Base-by-base conservation (phyloP, 2,113 vertebrate species). In the Willisornis vidua region DNA sequence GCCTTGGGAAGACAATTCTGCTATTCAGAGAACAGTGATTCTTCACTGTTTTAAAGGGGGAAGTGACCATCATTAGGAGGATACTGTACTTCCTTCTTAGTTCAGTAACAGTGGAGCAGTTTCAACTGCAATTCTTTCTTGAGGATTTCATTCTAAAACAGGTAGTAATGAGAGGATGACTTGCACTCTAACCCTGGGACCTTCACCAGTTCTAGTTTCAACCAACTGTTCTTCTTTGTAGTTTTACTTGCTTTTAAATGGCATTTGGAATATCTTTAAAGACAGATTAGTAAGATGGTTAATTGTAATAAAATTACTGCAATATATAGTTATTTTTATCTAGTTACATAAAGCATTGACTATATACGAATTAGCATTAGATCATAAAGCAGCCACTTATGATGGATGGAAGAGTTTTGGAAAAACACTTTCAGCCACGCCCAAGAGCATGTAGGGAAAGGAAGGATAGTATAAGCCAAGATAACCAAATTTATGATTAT, bases 21-120 rank as follows among this genome's bases (percentile, higher is more conserved):
- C 41, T 88, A 9, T 37, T 94, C 37, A n/a, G n/a, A 66, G n/a
- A 83, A 58, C 2, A 66, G 37, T 0, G 0, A 33, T 10, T 71
- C 55, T 77, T 66, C 39, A 48, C 37, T 37, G 35, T 23, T 71
- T 89, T 85, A 76, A 26, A 43, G 26, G 29, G 26, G 2, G 2
- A 67, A 0, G 0, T 29, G 51, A 75, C 41, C 3, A 3, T 33
- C 29, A 39, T 46, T 15, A 78, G 14, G 14, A 93, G 22, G 31
- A 66, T 18, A 62, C 20, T 45, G 20, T 66, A 31, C 31, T 57
- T 48, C 29, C 67, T 55, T 7, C 3, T 37, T 45, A 68, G 23
- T 26, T 89, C 43, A 15, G 37, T 48, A 65, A 57, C 17, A 66
- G 73, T 3, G n/a, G 35, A 31, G 8, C 20, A 26, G 3, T 48